Conservation (phyloP, 2,888 invertebrate species). For the Venusia cambrica region DNA sequence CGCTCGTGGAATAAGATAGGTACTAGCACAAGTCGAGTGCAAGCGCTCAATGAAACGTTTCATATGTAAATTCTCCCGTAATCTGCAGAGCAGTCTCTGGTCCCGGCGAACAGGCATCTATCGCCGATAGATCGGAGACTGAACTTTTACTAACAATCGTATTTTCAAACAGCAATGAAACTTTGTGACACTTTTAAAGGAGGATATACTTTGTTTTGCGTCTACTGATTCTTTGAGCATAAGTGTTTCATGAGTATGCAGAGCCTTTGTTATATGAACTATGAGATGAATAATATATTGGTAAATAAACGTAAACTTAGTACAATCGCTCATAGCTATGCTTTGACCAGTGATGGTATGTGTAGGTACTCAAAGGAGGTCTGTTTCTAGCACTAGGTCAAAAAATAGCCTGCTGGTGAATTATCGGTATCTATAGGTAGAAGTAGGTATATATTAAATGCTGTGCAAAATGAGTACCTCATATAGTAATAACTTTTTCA, state of each 20-base stretch:
- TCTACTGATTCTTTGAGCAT: constrained; percentile 31
- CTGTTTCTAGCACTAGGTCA: too few species aligned
- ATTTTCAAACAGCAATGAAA: constrained; percentile 47
- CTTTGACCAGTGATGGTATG: too few species aligned
- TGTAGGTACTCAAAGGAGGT: too few species aligned
- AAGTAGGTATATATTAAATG: too few species aligned
- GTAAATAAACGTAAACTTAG: too few species aligned
- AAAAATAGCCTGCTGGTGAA: too few species aligned
- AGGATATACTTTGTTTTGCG: constrained; percentile 34
- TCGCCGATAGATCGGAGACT: constrained; percentile 57
- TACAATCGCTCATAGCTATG: too few species aligned
- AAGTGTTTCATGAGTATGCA: constrained; percentile 29
- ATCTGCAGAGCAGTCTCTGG: constrained; percentile 60
- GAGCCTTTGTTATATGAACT: too few species aligned
- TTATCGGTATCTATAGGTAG: too few species aligned
- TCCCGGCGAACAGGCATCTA: constrained; percentile 57
- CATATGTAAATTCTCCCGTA: constrained; percentile 73
- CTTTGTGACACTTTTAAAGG: constrained; percentile 43
- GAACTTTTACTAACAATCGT: constrained; percentile 48
- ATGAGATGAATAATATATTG: constrained; percentile 16
- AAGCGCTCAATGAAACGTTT: constrained; percentile 70
- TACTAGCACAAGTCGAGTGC: constrained; percentile 62
- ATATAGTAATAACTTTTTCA: too few species aligned
- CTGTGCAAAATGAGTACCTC: too few species aligned
- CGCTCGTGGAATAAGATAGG: constrained; percentile 50